Conservation (phyloP, 2,113 vertebrate genomes). For the Pungitius pungitius region DNA sequence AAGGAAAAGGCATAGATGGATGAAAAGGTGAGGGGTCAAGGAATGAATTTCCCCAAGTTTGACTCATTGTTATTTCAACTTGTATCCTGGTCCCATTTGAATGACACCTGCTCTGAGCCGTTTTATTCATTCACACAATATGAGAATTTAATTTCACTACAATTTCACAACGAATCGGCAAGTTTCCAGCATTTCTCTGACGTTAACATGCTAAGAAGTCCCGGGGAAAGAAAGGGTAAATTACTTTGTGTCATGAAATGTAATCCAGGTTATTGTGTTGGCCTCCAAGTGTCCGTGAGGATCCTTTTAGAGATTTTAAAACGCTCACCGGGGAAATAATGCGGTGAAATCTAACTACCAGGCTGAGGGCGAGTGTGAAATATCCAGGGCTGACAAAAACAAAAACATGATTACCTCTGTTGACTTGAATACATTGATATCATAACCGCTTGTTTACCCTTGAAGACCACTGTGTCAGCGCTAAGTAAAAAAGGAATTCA, state of each 20-base stretch:
- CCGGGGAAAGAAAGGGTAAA: conserved; percentile 60
- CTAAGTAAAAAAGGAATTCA: conserved; percentile 37
- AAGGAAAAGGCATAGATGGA: conserved; percentile 48
- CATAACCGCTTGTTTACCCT: conserved; percentile 31
- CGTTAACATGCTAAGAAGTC: conserved; percentile 82
- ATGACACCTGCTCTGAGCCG: conserved; percentile 72
- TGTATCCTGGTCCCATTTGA: conserved; percentile 47
- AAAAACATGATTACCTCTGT: conserved; percentile 50
- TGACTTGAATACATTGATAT: conserved; percentile 58
- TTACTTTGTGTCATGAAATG: conserved; percentile 50
- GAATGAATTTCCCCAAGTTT: conserved; percentile 57
- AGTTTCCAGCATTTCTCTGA: conserved; percentile 67
- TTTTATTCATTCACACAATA: conserved; percentile 78
- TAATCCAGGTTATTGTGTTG: conserved; percentile 52
- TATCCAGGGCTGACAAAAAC: conserved; percentile 27
- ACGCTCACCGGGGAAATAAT: conserved; percentile 59
- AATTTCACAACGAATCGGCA: conserved; percentile 73
- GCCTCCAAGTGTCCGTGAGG: conserved; percentile 47
- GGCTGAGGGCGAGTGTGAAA: conserved; percentile 48
- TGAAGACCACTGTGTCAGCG: conserved; percentile 28
- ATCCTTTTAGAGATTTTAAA: conserved; percentile 61
- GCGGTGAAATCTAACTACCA: conserved; percentile 37
- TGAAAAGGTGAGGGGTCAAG: conserved; percentile 54
- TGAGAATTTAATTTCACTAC: conserved; percentile 86
- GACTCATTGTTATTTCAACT: conserved; percentile 59